phyloP scores from a whole-genome alignment of 2,888 invertebrate species.

The Cylindroiulus punctatus region DNA sequence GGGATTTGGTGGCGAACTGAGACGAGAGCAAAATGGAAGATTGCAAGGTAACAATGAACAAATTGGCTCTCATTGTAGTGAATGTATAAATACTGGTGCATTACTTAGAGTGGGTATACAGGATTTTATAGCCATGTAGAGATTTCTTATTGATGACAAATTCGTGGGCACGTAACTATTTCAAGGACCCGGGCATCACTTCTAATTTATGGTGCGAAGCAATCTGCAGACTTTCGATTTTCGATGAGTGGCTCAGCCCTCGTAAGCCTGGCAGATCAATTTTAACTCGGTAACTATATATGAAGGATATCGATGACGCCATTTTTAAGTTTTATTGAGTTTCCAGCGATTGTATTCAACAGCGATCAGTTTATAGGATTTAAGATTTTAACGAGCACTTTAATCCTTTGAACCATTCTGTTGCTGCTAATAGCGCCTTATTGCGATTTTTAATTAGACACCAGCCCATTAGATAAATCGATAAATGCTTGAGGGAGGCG shows the following conservation, averaged over 20 bases:
- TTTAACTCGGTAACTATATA: background rate
- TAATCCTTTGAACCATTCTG: background rate
- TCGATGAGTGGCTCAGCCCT: background rate
- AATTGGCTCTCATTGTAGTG: too few relatives aligned
- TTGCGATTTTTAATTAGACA: conserved; percentile 20
- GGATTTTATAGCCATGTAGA: too few relatives aligned
- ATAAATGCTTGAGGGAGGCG: background rate
- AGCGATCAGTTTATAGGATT: conserved; percentile 37
- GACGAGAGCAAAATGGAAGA: too few relatives aligned
- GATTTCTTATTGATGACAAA: too few relatives aligned
- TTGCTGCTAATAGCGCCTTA: background rate
- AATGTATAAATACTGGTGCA: too few relatives aligned
- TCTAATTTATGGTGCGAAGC: background rate
- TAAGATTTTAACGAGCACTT: background rate
- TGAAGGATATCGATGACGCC: conserved; percentile 25
- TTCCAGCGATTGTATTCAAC: conserved; percentile 1
- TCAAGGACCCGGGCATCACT: too few relatives aligned
- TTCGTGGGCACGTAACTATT: too few relatives aligned
- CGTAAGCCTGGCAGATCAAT: background rate
- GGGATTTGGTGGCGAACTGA: too few relatives aligned
- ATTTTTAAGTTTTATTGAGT: conserved; percentile 12
- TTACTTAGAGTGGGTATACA: too few relatives aligned
- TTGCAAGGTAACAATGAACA: too few relatives aligned
- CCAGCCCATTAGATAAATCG: background rate
- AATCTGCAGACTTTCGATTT: conserved; percentile 16